These are phyloP conservation scores for Bursaphelenchus mucronatus DNA, from an alignment of 1,140 invertebrate species.

Conservation along the genomic window DNA sequence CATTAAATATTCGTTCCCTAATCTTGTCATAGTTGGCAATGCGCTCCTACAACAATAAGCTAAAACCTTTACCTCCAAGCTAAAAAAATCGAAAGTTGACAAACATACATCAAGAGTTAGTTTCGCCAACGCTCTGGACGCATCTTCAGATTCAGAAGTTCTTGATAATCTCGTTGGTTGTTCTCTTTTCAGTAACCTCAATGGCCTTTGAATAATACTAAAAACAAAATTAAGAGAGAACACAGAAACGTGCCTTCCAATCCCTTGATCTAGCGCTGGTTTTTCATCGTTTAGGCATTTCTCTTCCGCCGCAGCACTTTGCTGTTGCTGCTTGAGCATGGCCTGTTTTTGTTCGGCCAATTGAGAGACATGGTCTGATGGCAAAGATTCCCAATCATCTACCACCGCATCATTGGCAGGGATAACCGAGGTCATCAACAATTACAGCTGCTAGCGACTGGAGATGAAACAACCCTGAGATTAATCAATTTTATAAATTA, in stretches of 20 bases:
- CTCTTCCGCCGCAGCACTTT: background rate
- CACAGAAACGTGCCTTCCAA: background rate
- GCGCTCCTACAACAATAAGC: constrained; percentile 16
- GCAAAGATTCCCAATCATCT: background rate
- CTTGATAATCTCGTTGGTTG: constrained; percentile 7
- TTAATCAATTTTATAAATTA: too few relatives aligned
- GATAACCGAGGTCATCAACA: too few relatives aligned
- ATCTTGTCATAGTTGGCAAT: constrained; percentile 20
- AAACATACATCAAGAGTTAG: constrained; percentile 12
- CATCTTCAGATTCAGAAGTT: constrained; percentile 4
- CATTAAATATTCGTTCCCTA: constrained; percentile 17
- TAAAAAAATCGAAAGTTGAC: constrained; percentile 1
- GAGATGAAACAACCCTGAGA: too few relatives aligned
- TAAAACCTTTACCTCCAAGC: background rate
- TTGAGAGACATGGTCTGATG: constrained; percentile 1
- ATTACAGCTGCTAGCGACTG: too few relatives aligned
- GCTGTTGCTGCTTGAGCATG: background rate
- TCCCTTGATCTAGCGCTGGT: background rate
- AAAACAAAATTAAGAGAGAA: constrained; percentile 4
- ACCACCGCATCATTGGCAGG: background rate
- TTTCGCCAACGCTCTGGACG: background rate
- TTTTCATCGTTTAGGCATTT: background rate
- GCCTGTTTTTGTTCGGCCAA: background rate
- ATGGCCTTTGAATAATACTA: constrained; percentile 5
- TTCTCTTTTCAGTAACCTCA: constrained; percentile 15